Evolutionary conservation across 2,888 invertebrate genomes (phyloP), one percentile per base, ranked within the genome.

Genomic region (Drosophila stalkeri): DNA sequence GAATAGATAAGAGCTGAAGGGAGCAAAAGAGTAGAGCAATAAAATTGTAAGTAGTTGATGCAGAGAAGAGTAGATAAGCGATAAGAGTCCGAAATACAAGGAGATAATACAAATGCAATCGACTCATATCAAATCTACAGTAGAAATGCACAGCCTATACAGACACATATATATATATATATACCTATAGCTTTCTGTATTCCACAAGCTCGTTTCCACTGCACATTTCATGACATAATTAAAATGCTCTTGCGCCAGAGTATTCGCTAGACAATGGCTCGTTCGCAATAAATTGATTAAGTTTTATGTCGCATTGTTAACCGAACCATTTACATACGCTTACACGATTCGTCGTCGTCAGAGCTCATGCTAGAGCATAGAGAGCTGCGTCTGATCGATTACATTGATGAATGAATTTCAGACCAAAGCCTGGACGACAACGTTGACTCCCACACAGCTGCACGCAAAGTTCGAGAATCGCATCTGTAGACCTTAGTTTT

Each of bases 331-430:
- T 86, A 86, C 86, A 90, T 88, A 81, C 70, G 63, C 56, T 54
- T 55, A 62, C 65, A 71, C 54, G 65, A 70, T 59, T 64, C 51
- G 51, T 31, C 20, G 43, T 51, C 20, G 39, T 54, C 20, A 35
- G 33, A 49, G 49, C 61, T 66, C 65, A 82, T 68, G 75, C 68
- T 76, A 66, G 66, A 49, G 70, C 60, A 27, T 27, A n/a, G 37
- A 23, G 54, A 23, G 76, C 76, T 64, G 62, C 63, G 75, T 84
- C 89, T 82, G 90, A 86, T 90, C 90, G 90, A 90, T 90, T 88
- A 82, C 81, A 78, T 72, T 90, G 86, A 88, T 90, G 86, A 90
- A 90, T 86, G 90, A 90, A 90, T 90, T 90, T 88, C 86, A 76
- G 54, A 64, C 65, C 35, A 54, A 52, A 20, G 77, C 9, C 43